Base-by-base conservation (phyloP, 2,113 vertebrate species). In the Phyllopteryx taeniolatus region DNA sequence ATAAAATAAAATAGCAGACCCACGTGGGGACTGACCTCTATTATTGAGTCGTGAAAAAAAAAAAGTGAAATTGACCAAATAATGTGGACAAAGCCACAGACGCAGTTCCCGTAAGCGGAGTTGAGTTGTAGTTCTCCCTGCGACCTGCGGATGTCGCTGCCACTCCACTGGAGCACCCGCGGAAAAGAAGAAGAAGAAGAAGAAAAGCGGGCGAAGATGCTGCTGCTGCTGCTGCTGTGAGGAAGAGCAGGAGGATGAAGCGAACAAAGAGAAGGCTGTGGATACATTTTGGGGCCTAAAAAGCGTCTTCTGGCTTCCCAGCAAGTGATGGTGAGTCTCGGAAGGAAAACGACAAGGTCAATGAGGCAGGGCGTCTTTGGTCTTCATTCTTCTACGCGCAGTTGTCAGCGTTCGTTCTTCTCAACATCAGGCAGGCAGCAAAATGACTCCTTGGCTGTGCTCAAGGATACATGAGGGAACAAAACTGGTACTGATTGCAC, bases 111-210 rank as follows among this genome's bases (percentile, higher is more conserved):
- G 27, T 27, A 27, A 27, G 27, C 17, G 51, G 2, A 12, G 11
- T 57, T 57, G 13, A 1, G 57, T 35, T 63, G 70, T 47, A 17
- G 33, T 63, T 63, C 46, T 0, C 0, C 5, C 11, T 47, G 19
- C 0, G n/a, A 2, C 76, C 85, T 60, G 65, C 54, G 76, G 76
- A 71, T 27, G 79, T 44, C 79, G 72, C 68, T 79, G 75, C 17
- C 64, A 27, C 43, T 42, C 31, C 2, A 20, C 56, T 0, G 5
- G 11, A 1, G 35, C 43, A 13, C 2, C 59, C 27, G 27, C 27
- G 27, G 27, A 27, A 81, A 75, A 75, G 82, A 78, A 85, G 60
- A 8, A 9, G 65, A 75, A 75, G 82, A 78, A 85, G 60, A 8
- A 9, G 65, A 66, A 14, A 2, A 22, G 65, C 6, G 19, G 63